Conservation (phyloP, 2,888 invertebrate species). For the Desoria tigrina region DNA sequence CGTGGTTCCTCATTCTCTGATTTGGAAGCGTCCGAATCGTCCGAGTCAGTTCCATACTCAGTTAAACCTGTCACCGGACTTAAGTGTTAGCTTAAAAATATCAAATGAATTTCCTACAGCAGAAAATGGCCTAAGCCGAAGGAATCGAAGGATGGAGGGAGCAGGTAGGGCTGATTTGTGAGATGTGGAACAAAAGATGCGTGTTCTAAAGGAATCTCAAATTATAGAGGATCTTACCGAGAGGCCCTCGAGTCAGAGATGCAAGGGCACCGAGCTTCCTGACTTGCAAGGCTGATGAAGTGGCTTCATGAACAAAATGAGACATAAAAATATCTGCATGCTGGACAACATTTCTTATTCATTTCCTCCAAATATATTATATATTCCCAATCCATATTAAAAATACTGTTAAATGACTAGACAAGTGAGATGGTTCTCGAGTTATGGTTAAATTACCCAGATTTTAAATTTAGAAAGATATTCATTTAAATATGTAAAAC, state of each 20-base stretch:
- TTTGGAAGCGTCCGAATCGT: constrained; percentile 55
- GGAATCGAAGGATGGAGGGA: background rate
- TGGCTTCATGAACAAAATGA: constrained; percentile 46
- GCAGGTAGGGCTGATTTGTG: background rate
- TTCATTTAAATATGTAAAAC: too few species aligned
- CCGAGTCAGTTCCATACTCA: constrained; percentile 66
- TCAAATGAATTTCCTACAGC: too few species aligned
- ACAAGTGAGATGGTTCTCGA: too few species aligned
- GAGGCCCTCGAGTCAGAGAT: constrained; percentile 47
- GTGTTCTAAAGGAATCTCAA: constrained; percentile 4
- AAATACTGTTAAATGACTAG: too few species aligned
- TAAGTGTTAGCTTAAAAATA: background rate
- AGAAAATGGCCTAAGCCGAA: too few species aligned
- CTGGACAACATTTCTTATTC: constrained; percentile 11
- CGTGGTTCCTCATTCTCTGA: constrained; percentile 60
- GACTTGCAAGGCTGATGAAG: constrained; percentile 35
- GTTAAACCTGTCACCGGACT: constrained; percentile 59
- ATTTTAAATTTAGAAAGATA: too few species aligned
- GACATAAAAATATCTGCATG: constrained; percentile 19
- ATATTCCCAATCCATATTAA: too few species aligned
- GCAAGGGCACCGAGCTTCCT: constrained; percentile 48
- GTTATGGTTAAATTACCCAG: too few species aligned
- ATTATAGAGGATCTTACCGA: constrained; percentile 40
- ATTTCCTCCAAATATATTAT: background rate
- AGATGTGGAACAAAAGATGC: constrained; percentile 4